Evolutionary conservation across 2,113 vertebrate species (phyloP).

Genomic region (Tor tambroides): DNA sequence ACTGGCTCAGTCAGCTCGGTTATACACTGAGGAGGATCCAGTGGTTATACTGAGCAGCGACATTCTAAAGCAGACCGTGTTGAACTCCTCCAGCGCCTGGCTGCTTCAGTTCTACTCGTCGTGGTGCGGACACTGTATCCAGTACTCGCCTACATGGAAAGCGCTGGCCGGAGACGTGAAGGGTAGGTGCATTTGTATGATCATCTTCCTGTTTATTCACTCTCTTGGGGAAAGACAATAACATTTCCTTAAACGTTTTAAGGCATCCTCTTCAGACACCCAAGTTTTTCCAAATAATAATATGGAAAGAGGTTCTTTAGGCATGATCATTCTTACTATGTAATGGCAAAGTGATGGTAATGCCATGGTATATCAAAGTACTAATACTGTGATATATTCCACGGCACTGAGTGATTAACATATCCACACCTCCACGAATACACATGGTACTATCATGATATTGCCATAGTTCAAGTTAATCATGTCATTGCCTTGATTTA

Average conservation of each 20-base stretch:
- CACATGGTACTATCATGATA: background rate
- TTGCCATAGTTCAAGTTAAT: background rate
- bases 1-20: slow-evolving; percentile 61
- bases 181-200: slow-evolving; percentile 74
- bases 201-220: background rate
- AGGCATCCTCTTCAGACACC: background rate
- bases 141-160: slow-evolving; percentile 91
- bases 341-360: background rate
- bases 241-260: background rate
- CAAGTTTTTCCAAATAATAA: background rate
- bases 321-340: background rate
- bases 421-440: background rate
- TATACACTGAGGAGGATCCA: slow-evolving; percentile 84
- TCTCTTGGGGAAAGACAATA: background rate
- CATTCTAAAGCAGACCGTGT: slow-evolving; percentile 74
- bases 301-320: background rate
- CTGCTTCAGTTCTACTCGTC: slow-evolving; percentile 94
- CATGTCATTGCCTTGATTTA: background rate
- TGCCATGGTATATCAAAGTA: background rate
- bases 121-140: slow-evolving; percentile 93
- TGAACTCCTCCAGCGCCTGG: slow-evolving; percentile 88
- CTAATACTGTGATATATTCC: background rate
- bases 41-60: slow-evolving; percentile 82
- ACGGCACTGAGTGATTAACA: background rate
- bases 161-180: slow-evolving; percentile 86